Evolutionary conservation across 2,888 invertebrate species (phyloP).

Genomic region (Eucera pruinosa): DNA sequence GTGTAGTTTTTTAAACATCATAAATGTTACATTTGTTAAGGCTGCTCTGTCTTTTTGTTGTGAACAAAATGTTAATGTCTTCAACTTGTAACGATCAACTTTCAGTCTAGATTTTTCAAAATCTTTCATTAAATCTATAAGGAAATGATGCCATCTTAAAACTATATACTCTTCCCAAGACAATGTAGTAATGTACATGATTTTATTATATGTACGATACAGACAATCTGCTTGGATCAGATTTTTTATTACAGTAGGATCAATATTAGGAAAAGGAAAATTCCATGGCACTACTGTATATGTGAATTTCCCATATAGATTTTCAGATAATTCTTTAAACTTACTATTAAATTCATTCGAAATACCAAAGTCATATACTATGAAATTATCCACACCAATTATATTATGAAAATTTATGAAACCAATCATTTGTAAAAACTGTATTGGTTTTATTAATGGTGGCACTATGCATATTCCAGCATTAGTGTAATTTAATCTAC

Average conservation of each 20-base stretch:
- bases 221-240: slow-evolving; percentile 89
- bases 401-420: slow-evolving; percentile 89
- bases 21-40: slow-evolving; percentile 70
- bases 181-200: slow-evolving; percentile 84
- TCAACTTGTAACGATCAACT: slow-evolving; percentile 85
- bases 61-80: slow-evolving; percentile 82
- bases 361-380: slow-evolving; percentile 87
- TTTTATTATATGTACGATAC: slow-evolving; percentile 87
- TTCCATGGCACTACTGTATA: slow-evolving; percentile 88
- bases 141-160: slow-evolving; percentile 86
- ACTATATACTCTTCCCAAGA: slow-evolving; percentile 89
- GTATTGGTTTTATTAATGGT: slow-evolving; percentile 85
- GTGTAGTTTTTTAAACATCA: slow-evolving; percentile 75
- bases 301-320: slow-evolving; percentile 83
- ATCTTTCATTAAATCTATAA: slow-evolving; percentile 86
- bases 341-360: slow-evolving; percentile 83
- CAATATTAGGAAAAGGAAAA: slow-evolving; percentile 87
- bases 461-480: slow-evolving; percentile 88
- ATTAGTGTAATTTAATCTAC: slow-evolving; percentile 83
- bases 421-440: slow-evolving; percentile 87
- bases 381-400: slow-evolving; percentile 88
- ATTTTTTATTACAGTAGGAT: slow-evolving; percentile 79
- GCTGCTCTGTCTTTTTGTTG: slow-evolving; percentile 77
- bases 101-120: slow-evolving; percentile 85
- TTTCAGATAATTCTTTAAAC: slow-evolving; percentile 82